phyloP scores from a whole-genome alignment of 2,797 vertebrate species.

The Sciurus carolinensis region DNA sequence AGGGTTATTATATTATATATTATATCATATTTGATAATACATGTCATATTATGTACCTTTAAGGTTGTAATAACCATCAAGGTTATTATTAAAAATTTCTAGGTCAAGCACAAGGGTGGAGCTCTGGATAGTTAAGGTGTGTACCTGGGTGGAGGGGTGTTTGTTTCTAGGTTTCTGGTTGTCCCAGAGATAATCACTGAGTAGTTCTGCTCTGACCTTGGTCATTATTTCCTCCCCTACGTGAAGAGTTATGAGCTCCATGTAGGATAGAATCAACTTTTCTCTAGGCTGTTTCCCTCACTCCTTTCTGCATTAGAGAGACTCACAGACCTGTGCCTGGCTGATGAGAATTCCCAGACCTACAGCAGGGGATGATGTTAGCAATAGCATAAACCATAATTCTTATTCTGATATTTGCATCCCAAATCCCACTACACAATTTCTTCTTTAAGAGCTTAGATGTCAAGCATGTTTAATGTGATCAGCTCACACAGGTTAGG shows the following conservation, averaged over 20 bases:
- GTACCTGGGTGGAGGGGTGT: not conserved
- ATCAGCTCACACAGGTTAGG: constrained; percentile 71
- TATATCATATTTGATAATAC: too few relatives aligned
- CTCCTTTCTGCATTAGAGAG: constrained; percentile 22
- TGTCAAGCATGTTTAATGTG: constrained; percentile 73
- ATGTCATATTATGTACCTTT: too few relatives aligned
- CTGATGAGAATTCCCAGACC: constrained; percentile 60
- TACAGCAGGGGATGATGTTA: constrained; percentile 24
- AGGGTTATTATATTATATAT: not conserved
- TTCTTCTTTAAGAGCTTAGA: constrained; percentile 65
- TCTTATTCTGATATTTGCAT: constrained; percentile 71
- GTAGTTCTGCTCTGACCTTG: constrained; percentile 30
- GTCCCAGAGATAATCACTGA: not conserved
- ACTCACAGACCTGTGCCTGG: not conserved
- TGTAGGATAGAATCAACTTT: constrained; percentile 46
- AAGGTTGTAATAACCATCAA: too few relatives aligned
- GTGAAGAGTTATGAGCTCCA: constrained; percentile 35
- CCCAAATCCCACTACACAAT: constrained; percentile 70
- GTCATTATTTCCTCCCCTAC: not conserved
- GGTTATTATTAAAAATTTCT: not conserved
- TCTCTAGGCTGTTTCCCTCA: not conserved
- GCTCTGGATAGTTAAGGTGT: not conserved
- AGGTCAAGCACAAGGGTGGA: not conserved
- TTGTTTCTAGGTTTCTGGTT: constrained; percentile 8
- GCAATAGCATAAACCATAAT: constrained; percentile 51